Evolutionary conservation across 2,113 vertebrate species (phyloP).

Genomic region (Myxocyprinus asiaticus): DNA sequence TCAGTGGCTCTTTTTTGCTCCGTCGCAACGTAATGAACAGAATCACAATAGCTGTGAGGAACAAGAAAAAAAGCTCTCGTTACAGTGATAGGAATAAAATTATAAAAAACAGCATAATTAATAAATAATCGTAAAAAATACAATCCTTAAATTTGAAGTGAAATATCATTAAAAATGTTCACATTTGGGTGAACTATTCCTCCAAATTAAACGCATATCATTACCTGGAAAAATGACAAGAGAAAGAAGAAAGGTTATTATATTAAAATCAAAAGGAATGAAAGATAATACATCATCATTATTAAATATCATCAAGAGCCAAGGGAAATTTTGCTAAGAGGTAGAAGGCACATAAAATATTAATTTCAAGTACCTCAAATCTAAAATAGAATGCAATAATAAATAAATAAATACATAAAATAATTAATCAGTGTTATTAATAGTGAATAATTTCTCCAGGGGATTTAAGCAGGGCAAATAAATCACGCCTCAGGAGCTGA

Average conservation of each 20-base stretch:
- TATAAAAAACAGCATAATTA: background rate
- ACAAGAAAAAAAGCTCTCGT: constrained; percentile 3
- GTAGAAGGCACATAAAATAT: background rate
- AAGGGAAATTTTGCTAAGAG: background rate
- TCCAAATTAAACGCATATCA: background rate
- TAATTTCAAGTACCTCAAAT: background rate
- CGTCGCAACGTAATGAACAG: constrained; percentile 83
- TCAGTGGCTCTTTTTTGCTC: constrained; percentile 85
- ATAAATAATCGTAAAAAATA: no score
- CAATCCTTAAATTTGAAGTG: no score
- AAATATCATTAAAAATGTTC: background rate
- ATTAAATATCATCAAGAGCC: background rate
- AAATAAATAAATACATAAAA: background rate
- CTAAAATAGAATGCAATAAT: background rate
- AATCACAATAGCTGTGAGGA: constrained; percentile 78
- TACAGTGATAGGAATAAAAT: background rate
- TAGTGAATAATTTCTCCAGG: constrained; percentile 7
- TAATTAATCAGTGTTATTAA: constrained; percentile 4
- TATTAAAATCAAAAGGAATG: constrained; percentile 8
- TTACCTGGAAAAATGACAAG: background rate
- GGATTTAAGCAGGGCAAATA: background rate
- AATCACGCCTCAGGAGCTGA: background rate
- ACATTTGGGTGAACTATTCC: no score
- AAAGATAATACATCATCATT: background rate
- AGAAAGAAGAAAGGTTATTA: background rate